Base-by-base conservation (phyloP, 1,140 invertebrate species). In the Tribolium madens region DNA sequence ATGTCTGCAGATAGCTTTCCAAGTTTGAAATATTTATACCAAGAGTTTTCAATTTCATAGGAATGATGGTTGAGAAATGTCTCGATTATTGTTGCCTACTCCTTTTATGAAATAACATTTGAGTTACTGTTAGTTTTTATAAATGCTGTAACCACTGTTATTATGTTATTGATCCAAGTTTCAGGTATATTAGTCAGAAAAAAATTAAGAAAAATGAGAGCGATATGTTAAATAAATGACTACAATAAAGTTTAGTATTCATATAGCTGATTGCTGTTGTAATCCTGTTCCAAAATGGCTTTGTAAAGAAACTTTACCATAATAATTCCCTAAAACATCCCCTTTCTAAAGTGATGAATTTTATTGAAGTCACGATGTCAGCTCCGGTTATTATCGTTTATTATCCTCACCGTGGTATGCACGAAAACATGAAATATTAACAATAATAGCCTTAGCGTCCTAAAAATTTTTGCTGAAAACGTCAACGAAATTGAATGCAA, bases 361-460 rank as follows among this genome's bases (percentile, higher is more conserved):
- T 64, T 64, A 64, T 64, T 33, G 57, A 33, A 31, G 14, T 26
- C 26, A 17, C 10, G 9, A 57, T 26, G 57, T 33, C 57, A 33
- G 57, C 57, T 64, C 9, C 1, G 57, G 57, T 64, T 33, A 64
- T 64, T 33, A 64, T 64, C 57, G 57, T 64, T 64, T 64, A 64
- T 64, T 64, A 64, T 33, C 57, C 17, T 18, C 52, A 18, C 26
- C 57, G 57, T 18, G 3, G n/a, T 57, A 42, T 42, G 52, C 52
- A 57, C 15, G 57, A 36, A 33, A 64, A 64, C 57, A 64, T 64
- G 57, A 64, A 64, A 64, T 64, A 64, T 64, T 64, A 64, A 64
- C 57, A 33, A 33, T 64, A 33, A 64, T 14, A n/a, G 21, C 57
- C 12, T 31, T 64, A 18, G 21, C 57, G 57, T 64, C 36, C 31